Evolutionary conservation across 1,140 invertebrate species (phyloP), one percentile per base, ranked within the genome.

Genomic region (Pachyrhynchus sulphureomaculatus): DNA sequence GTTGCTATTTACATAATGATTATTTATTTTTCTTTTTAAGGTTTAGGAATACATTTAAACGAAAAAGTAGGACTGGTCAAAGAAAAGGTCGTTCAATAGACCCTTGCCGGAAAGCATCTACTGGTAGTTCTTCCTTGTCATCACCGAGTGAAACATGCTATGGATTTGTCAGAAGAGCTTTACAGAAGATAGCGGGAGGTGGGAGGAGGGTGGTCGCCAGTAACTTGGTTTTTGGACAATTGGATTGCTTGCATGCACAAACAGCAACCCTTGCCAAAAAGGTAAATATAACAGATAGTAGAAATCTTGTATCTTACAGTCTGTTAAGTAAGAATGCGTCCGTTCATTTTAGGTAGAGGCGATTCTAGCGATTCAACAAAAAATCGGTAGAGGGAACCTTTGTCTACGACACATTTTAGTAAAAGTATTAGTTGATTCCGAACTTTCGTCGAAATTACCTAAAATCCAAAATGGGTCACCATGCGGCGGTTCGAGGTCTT

Each of bases 101-200:
- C 65, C 82, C 83, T 23, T 79, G 65, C 73, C 61, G 74, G 66
- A 83, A 74, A 69, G 80, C 76, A 29, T 92, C 90, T 1, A 88
- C 88, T 23, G 89, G 88, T 62, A 90, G 88, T 45, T 92, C 90
- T 20, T 92, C 91, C 64, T 81, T 95, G 2, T 93, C 91, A 21
- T 93, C 90, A 65, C 92, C 93, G 3, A 94, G 93, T 68, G 93
- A 95, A 79, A 93, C 92, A 4, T 96, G 93, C 73, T 96, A 96
- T 78, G 94, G 91, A 71, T 96, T 95, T 72, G 92, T 96, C 3
- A 82, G 92, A 41, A 83, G 91, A 68, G 93, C 93, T 4, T 83
- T 96, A 32, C 91, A 95, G 83, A 89, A 91, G 81, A 75, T 93
- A 20, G 90, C 91, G 9, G 88, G 90, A 0, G 84, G 87, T 1